Evolutionary conservation across 2,797 vertebrate genomes (phyloP).

Genomic region (Limosa lapponica): DNA sequence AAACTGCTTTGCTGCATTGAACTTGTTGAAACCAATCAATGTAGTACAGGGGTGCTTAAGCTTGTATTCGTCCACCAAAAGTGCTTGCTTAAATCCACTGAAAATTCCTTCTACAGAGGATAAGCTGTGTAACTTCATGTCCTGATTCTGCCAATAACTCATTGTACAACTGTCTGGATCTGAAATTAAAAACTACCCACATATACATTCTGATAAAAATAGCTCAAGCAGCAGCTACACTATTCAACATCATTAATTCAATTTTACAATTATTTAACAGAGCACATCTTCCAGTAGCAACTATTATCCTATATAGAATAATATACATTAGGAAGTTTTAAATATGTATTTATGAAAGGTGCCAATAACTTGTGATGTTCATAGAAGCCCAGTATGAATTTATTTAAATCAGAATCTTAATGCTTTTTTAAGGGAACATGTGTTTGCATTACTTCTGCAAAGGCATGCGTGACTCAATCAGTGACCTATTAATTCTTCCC

Average conservation of each 20-base stretch:
- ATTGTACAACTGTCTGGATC: background rate
- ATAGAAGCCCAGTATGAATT: background rate
- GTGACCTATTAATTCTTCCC: background rate
- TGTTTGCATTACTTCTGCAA: background rate
- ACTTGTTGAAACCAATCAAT: background rate
- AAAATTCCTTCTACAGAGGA: background rate
- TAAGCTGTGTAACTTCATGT: background rate
- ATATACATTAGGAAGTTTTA: background rate
- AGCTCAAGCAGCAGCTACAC: background rate
- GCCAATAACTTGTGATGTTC: background rate
- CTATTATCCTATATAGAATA: background rate
- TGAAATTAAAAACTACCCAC: background rate
- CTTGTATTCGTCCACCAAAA: background rate
- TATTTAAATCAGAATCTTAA: background rate
- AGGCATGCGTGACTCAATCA: background rate
- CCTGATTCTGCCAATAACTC: constrained; percentile 13
- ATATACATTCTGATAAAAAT: background rate
- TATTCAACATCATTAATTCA: background rate
- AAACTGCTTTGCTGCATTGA: background rate
- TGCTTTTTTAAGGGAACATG: background rate
- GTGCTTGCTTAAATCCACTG: background rate
- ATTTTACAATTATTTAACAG: background rate
- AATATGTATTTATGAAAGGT: background rate
- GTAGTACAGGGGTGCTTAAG: background rate
- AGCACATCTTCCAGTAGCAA: background rate